Base-by-base conservation (phyloP, 2,113 vertebrate genomes). In the Platichthys flesus region DNA sequence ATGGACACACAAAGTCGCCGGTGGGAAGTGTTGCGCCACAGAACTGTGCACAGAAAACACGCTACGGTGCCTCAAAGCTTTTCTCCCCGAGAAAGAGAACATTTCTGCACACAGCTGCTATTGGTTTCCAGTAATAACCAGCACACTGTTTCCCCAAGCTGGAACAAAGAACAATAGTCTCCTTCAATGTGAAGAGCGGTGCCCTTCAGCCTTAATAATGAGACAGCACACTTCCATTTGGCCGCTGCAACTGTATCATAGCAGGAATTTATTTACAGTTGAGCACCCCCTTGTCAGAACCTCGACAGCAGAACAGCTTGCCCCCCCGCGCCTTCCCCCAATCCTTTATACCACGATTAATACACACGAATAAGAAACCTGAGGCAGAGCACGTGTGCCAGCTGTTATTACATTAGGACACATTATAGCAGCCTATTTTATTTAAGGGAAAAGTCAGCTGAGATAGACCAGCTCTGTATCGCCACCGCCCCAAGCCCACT, bases 161-260 rank as follows among this genome's bases (percentile, higher is more conserved):
- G 78, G 82, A 92, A 92, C 87, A 87, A 87, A 89, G 88, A 92
- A 95, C 93, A 94, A 94, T 91, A 83, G 87, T 47, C 82, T 84
- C 82, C 88, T 92, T 94, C 83, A 87, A 40, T 77, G 65, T 68
- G 77, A 52, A 83, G 58, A 80, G 84, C 66, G 24, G 58, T 75
- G 81, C 76, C 88, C 79, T 88, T 76, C 73, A 61, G 76, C 66
- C 80, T 82, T 24, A 45, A 79, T 78, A 83, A 85, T 58, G 70
- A 66, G 70, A 74, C 77, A 75, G 82, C 67, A 35, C 73, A 69
- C 74, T 77, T 85, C 81, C 60, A 88, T 83, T 83, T 76, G 77
- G 73, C 82, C 70, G 58, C 57, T 42, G 71, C 64, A 55, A 74
- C 83, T 51, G 76, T 76, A 79, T 87, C 75, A 83, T 73, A 64